These are phyloP conservation scores for Oceanodroma tethys DNA, from an alignment of 2,113 vertebrate genomes.

Conservation along the genomic window DNA sequence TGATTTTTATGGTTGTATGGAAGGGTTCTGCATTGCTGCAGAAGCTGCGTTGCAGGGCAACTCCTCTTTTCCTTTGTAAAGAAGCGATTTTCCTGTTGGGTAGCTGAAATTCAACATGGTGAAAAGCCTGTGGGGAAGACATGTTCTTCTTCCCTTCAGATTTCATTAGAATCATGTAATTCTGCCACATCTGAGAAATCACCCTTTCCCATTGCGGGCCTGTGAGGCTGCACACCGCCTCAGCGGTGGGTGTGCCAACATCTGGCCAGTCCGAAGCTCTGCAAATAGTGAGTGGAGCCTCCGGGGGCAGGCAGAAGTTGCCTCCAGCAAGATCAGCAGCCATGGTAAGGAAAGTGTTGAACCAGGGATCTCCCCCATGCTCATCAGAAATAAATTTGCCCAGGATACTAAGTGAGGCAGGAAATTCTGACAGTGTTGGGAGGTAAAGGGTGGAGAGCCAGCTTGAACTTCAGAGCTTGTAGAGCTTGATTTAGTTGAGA, in stretches of 20 bases:
- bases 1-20: background rate
- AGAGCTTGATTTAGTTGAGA: background rate
- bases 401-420: background rate
- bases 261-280: background rate
- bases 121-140: background rate
- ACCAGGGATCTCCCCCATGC: accelerated
- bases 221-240: background rate
- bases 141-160: background rate
- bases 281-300: accelerated
- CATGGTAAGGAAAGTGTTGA: background rate
- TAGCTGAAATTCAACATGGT: background rate
- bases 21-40: background rate
- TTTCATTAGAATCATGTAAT: background rate
- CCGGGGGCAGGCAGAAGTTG: background rate
- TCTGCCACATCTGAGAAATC: background rate
- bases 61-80: background rate
- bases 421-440: background rate
- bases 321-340: background rate
- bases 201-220: background rate
- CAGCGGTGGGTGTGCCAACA: background rate
- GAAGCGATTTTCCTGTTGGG: background rate
- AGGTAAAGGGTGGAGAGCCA: background rate
- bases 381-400: background rate
- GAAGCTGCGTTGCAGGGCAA: background rate
- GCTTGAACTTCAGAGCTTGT: background rate